A percentile compares a stretch with the other conserved stretches of the same genome.
phyloP scores from a whole-genome alignment of 2,888 invertebrate species.

The Cyclophora albipunctata region DNA sequence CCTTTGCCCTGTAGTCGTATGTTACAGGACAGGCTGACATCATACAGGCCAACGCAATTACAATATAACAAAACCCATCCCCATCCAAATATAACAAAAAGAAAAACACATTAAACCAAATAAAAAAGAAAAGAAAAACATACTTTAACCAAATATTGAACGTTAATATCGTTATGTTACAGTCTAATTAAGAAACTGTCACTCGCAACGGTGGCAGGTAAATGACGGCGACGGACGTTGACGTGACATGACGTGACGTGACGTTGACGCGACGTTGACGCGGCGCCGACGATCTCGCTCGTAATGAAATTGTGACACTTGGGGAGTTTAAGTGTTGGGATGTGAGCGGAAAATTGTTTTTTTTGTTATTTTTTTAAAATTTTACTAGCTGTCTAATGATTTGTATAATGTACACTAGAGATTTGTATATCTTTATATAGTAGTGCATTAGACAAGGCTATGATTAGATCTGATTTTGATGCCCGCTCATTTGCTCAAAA shows the following conservation, averaged over 20 bases:
- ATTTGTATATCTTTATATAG: not conserved
- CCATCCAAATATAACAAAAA: constrained; percentile 1
- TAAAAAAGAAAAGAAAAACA: not conserved
- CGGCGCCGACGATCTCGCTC: constrained; percentile 37
- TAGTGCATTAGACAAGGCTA: no score
- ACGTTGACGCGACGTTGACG: constrained; percentile 27
- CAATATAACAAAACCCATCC: no score
- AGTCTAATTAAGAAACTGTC: constrained; percentile 68
- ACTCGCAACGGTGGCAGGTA: constrained; percentile 52
- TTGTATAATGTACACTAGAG: not conserved
- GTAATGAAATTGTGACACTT: constrained; percentile 70
- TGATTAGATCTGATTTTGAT: not conserved
- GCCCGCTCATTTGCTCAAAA: not conserved
- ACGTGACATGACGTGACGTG: constrained; percentile 35
- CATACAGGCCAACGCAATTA: no score
- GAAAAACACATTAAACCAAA: constrained; percentile 5
- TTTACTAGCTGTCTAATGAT: no score
- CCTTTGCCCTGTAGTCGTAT: no score
- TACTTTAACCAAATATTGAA: constrained; percentile 10
- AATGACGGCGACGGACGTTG: constrained; percentile 40
- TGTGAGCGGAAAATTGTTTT: constrained; percentile 9
- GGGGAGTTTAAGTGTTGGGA: constrained; percentile 15
- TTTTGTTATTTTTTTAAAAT: not conserved
- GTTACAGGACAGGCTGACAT: no score
- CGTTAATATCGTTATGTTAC: constrained; percentile 37